These are phyloP conservation scores for Hoplodrina blanda DNA, from an alignment of 2,888 invertebrate genomes.

Conservation along the genomic window DNA sequence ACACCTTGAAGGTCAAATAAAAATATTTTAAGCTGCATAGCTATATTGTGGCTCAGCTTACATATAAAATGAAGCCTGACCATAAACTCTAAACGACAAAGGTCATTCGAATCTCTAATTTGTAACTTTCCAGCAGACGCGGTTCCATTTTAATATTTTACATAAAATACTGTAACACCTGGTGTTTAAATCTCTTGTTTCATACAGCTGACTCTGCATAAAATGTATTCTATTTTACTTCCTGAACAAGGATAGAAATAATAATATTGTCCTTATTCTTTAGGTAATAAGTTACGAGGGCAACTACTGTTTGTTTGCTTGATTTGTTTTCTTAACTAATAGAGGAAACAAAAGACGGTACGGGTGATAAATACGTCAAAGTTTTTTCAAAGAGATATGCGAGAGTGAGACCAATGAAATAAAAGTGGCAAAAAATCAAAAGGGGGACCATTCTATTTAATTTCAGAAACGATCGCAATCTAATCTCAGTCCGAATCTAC, in stretches of 20 bases:
- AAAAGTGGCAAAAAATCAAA: too few species aligned
- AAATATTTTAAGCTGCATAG: conserved; percentile 12
- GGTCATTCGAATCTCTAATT: conserved; percentile 80
- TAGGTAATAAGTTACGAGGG: conserved; percentile 31
- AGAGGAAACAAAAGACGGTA: neutral
- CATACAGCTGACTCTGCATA: conserved; percentile 70
- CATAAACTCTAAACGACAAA: conserved; percentile 70
- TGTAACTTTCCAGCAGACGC: conserved; percentile 74
- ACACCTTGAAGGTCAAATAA: conserved; percentile 19
- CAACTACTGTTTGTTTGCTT: conserved; percentile 22
- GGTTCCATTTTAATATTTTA: conserved; percentile 82
- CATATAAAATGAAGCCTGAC: conserved; percentile 59
- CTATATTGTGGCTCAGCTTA: conserved; percentile 8
- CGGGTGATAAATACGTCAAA: neutral
- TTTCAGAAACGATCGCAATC: too few species aligned
- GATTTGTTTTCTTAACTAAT: conserved; percentile 22
- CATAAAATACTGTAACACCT: conserved; percentile 82
- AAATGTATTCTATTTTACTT: conserved; percentile 69
- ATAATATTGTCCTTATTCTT: conserved; percentile 53
- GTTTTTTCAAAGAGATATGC: neutral
- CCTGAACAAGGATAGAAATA: conserved; percentile 49
- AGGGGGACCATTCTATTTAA: too few species aligned
- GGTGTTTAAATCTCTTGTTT: conserved; percentile 77
- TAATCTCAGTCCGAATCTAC: too few species aligned
- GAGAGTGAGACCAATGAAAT: too few species aligned